A percentile compares a stretch with the other conserved stretches of the same genome.
phyloP scores from a whole-genome alignment of 2,797 vertebrate genomes.

The Poeciliopsis presidionis region DNA sequence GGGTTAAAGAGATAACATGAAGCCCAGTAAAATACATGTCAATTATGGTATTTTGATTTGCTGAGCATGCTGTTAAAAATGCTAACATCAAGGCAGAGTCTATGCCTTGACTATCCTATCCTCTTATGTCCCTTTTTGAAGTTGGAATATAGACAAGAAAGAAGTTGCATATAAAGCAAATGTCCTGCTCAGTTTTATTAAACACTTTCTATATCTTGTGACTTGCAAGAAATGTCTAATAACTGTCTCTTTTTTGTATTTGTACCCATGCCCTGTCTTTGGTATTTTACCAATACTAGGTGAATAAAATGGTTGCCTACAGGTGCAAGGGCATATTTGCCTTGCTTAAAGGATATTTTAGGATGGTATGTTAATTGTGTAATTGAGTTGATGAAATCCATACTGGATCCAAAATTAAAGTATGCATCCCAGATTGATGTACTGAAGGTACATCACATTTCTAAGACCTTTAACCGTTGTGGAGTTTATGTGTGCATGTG shows the following conservation, averaged over 20 bases:
- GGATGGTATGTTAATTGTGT: background rate
- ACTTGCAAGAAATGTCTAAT: background rate
- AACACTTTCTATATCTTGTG: background rate
- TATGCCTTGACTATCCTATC: too few species aligned
- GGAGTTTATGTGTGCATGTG: background rate
- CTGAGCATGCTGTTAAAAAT: background rate
- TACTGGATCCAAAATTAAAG: background rate
- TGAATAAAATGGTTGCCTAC: background rate
- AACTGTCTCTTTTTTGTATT: background rate
- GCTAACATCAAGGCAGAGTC: background rate
- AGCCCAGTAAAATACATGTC: background rate
- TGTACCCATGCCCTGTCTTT: background rate
- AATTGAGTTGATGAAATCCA: background rate
- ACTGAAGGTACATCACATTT: too few species aligned
- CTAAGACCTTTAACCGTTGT: too few species aligned
- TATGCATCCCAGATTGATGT: background rate
- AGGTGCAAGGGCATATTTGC: background rate
- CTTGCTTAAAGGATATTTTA: background rate
- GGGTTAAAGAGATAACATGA: background rate
- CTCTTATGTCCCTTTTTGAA: background rate
- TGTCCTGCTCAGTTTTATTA: slow-evolving; percentile 5
- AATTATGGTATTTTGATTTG: background rate
- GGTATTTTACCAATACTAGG: background rate
- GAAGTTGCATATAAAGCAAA: slow-evolving; percentile 8
- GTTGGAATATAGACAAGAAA: background rate